phyloP scores from a whole-genome alignment of 2,888 invertebrate genomes.

The Julus scandinavius region DNA sequence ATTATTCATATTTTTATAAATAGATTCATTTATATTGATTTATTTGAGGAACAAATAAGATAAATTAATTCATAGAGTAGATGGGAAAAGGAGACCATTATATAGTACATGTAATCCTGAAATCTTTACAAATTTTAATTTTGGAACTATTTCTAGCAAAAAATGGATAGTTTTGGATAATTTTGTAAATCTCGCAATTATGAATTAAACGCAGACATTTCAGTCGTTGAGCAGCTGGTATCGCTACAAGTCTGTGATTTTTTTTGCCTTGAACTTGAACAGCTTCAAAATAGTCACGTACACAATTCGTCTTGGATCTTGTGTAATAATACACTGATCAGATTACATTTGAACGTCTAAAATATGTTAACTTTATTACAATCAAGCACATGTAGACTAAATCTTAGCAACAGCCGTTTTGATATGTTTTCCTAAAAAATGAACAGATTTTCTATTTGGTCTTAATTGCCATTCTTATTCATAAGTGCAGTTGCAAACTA shows the following conservation, averaged over 20 bases:
- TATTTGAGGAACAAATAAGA: too few relatives aligned
- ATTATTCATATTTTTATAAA: too few relatives aligned
- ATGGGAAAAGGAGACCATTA: background rate
- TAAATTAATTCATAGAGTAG: background rate
- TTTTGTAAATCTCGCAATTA: slow-evolving; percentile 23
- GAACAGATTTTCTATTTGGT: background rate
- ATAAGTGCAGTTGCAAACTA: too few relatives aligned
- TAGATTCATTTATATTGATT: too few relatives aligned
- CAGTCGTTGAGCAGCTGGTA: background rate
- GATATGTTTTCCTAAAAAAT: background rate
- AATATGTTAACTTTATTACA: background rate
- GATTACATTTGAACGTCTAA: background rate
- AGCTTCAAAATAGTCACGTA: background rate
- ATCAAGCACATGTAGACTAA: background rate
- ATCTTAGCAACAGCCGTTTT: background rate
- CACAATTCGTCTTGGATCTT: background rate
- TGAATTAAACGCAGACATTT: background rate
- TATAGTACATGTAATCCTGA: background rate
- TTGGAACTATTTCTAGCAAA: background rate
- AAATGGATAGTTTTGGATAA: background rate
- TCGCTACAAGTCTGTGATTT: background rate
- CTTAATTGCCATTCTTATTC: too few relatives aligned
- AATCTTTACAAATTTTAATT: background rate
- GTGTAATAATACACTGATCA: slow-evolving; percentile 2
- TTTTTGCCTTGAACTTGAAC: background rate